Conservation (phyloP, 2,797 vertebrate species). For the Eurystomus glaucurus region DNA sequence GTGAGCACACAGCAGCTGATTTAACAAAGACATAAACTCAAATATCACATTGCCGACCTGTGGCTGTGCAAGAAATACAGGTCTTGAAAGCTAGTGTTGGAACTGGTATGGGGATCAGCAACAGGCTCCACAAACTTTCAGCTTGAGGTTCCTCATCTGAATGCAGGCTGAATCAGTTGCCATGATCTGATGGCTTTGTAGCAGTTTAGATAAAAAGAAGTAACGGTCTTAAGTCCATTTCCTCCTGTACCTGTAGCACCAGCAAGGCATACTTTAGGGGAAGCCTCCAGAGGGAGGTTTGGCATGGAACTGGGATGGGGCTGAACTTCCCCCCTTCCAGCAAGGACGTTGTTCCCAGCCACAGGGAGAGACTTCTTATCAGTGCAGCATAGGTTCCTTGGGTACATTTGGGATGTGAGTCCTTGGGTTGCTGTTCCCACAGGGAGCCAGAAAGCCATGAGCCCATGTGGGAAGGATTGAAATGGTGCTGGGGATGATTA, state of each 20-base stretch:
- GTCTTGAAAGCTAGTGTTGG: background rate
- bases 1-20: conserved; percentile 34
- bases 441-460: background rate
- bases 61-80: background rate
- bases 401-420: background rate
- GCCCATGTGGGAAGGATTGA: background rate
- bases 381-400: background rate
- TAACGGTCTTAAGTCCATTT: background rate
- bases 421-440: background rate
- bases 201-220: background rate
- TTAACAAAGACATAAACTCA: conserved; percentile 38
- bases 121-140: background rate
- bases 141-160: background rate
- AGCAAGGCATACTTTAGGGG: background rate
- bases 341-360: background rate
- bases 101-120: background rate
- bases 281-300: background rate
- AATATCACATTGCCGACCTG: background rate
- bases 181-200: fast-evolving
- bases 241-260: fast-evolving
- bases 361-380: background rate
- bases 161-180: background rate
- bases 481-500: background rate
- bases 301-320: background rate
- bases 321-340: background rate